These are phyloP conservation scores for Miniopterus natalensis DNA, from an alignment of 2,113 vertebrate genomes.

Conservation along the genomic window DNA sequence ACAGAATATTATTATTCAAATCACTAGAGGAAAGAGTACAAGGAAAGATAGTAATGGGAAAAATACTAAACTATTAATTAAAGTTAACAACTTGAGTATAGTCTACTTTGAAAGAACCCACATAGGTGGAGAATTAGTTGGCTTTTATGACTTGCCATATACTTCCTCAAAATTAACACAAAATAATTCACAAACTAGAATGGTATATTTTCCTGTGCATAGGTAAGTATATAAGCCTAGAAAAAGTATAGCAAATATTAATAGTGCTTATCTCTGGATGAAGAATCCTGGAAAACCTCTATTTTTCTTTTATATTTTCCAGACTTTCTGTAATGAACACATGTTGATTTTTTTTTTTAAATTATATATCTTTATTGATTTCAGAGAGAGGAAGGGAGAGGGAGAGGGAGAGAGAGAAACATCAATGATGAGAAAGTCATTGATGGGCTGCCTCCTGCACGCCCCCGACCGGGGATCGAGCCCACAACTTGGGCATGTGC, in stretches of 20 bases:
- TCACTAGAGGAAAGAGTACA: not conserved
- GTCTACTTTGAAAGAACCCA: not conserved
- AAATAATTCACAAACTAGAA: not conserved
- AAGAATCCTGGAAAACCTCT: not conserved
- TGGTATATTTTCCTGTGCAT: not conserved
- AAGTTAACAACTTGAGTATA: not conserved
- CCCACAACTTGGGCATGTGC: no score
- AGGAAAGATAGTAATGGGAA: not conserved
- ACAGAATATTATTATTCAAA: not conserved
- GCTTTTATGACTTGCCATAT: not conserved
- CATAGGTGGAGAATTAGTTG: not conserved
- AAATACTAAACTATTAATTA: not conserved
- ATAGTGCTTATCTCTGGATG: not conserved
- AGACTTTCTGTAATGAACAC: not conserved
- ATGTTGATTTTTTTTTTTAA: not conserved
- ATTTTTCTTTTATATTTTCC: constrained; percentile 27
- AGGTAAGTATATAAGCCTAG: not conserved
- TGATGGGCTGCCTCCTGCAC: no score
- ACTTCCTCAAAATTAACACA: constrained; percentile 4
- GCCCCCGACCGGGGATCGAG: no score
- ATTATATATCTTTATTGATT: no score
- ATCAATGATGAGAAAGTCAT: no score
- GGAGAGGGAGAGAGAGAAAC: no score
- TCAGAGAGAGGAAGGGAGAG: no score
- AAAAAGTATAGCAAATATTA: not conserved